Evolutionary conservation across 23 tunicate species (phyloP), one percentile per base, ranked within the genome.

Genomic region (Ciona savignyi): DNA sequence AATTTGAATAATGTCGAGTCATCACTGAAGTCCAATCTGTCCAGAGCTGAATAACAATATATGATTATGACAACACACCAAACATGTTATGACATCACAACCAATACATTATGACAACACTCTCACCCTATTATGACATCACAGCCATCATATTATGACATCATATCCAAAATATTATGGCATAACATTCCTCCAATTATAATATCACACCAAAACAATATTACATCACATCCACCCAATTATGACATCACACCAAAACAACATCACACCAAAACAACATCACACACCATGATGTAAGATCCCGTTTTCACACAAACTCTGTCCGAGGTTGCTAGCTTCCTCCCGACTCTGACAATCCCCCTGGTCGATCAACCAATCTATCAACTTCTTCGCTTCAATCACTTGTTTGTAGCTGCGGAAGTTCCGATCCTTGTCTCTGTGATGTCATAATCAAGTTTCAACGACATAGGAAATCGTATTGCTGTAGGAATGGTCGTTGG

Each of bases 351-450:
- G 83, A 31, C 91, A 85, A 72, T 91, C 97, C 22, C 91, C 87
- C 42, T 91, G 87, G 6, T 91, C 97, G 4, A 84, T 27, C 67
- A 91, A 30, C 90, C 90, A 91, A 72, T 91, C 97, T 1, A 91
- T 80, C 0, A 84, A 75, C 62, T 81, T 84, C 30, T 68, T 74
- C 0, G 86, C 86, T 62, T 91, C 97, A 30, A 91, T 71, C 2
- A 86, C 97, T 68, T 78, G 78, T 70, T 80, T 80, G 77, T 78
- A 75, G 65, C 86, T 84, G 24, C 81, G 67, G n/a, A 87, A 66
- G 34, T 85, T 76, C 26, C 81, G 74, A 33, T 81, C 97, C 77
- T 91, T 91, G 30, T 84, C 97, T 67, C 97, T 91, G 79, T 25
- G 70, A 28, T 30, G 20, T n/a, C n/a, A n/a, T n/a, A n/a, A n/a